phyloP scores from a whole-genome alignment of 2,888 invertebrate genomes.

The Apodemia hepburni region DNA sequence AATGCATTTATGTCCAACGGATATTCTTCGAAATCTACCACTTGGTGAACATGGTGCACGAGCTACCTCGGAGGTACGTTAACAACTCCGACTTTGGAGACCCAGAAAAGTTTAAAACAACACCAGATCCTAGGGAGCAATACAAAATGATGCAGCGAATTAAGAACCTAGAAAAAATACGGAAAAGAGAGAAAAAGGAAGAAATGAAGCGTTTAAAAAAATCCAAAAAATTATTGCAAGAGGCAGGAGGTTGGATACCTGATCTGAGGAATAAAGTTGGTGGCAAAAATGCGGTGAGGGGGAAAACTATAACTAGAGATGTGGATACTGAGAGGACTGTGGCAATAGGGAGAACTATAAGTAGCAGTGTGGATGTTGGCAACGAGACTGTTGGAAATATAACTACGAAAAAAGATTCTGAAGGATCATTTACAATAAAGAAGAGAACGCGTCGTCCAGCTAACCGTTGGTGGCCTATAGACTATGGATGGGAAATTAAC shows the following conservation, averaged over 20 bases:
- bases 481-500: constrained; percentile 47
- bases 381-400: neutral
- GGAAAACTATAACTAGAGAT: neutral
- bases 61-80: constrained; percentile 40
- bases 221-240: neutral
- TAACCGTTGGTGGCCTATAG: constrained; percentile 38
- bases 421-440: neutral
- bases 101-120: neutral
- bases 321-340: neutral
- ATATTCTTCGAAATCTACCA: constrained; percentile 44
- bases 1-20: constrained; percentile 20
- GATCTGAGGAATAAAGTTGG: neutral
- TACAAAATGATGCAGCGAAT: constrained; percentile 21
- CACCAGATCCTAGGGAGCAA: constrained; percentile 1
- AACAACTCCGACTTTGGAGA: constrained; percentile 14
- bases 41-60: constrained; percentile 44
- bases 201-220: neutral
- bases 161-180: neutral
- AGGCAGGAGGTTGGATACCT: neutral
- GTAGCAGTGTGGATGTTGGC: neutral
- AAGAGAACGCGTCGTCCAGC: constrained; percentile 15
- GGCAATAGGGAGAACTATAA: neutral
- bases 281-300: neutral
- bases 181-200: neutral
- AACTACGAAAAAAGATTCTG: neutral